Evolutionary conservation across 1,140 invertebrate species (phyloP).

Genomic region (Batillaria attramentaria): DNA sequence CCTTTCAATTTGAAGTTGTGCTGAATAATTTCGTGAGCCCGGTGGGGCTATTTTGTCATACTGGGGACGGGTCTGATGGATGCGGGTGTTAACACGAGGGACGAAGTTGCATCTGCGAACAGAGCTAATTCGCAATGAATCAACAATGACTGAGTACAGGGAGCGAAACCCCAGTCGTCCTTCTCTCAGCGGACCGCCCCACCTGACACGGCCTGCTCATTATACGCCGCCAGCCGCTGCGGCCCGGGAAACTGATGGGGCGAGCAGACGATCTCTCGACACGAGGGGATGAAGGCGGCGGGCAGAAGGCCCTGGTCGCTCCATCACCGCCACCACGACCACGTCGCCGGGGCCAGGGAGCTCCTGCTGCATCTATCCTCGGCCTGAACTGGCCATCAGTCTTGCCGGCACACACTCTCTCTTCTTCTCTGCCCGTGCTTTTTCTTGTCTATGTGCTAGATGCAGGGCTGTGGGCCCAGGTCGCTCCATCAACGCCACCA

Average conservation of each 20-base stretch:
- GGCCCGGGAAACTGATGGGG: conserved; percentile 3
- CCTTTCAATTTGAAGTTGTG: conserved; percentile 29
- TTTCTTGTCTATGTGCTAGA: too few species aligned
- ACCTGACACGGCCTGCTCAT: conserved; percentile 25
- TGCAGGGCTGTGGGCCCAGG: too few species aligned
- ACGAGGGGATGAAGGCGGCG: too few species aligned
- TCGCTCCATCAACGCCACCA: too few species aligned
- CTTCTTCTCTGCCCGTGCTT: too few species aligned
- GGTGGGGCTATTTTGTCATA: conserved; percentile 20
- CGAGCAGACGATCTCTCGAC: conserved; percentile 15
- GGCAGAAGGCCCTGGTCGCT: too few species aligned
- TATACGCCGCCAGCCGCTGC: conserved; percentile 12
- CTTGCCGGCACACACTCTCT: too few species aligned
- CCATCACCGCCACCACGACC: too few species aligned
- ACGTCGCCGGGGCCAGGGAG: too few species aligned
- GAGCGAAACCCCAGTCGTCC: conserved; percentile 28
- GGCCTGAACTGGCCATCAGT: too few species aligned
- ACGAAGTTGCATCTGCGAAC: conserved; percentile 33
- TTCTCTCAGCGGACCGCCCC: conserved; percentile 24
- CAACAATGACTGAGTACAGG: conserved; percentile 32
- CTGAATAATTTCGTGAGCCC: conserved; percentile 13
- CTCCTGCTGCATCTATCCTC: too few species aligned
- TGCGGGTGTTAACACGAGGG: conserved; percentile 30
- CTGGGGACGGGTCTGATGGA: conserved; percentile 18
- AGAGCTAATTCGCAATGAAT: conserved; percentile 32